These are phyloP conservation scores for Hermaeophaga mercurialis DNA, from an alignment of 2,888 invertebrate species.

Conservation along the genomic window DNA sequence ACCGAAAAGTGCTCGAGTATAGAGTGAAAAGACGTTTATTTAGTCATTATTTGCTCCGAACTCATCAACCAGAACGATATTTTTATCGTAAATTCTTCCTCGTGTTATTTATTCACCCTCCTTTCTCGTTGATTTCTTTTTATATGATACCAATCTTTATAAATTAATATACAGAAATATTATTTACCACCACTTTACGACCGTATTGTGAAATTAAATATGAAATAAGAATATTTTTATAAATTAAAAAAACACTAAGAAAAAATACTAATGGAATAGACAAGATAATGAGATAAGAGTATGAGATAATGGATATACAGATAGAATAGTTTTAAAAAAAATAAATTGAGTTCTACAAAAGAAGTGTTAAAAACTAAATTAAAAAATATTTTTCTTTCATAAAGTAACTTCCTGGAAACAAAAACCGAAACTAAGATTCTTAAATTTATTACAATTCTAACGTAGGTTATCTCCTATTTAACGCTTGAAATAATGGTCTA, in stretches of 20 bases:
- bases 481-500: conserved; percentile 5
- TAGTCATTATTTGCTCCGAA: conserved; percentile 54
- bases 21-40: conserved; percentile 42
- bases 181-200: conserved; percentile 21
- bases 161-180: conserved; percentile 26
- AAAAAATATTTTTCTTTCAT: too few species aligned
- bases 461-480: too few species aligned
- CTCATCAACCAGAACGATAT: conserved; percentile 53
- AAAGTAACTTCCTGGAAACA: too few species aligned
- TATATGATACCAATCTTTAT: conserved; percentile 25
- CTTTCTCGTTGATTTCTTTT: conserved; percentile 23
- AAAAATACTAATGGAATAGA: too few species aligned
- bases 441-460: too few species aligned
- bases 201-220: not conserved
- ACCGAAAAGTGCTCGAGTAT: not conserved
- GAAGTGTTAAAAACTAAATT: too few species aligned
- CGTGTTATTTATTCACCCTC: conserved; percentile 34
- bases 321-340: too few species aligned
- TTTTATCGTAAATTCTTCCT: conserved; percentile 37
- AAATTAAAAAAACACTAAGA: too few species aligned
- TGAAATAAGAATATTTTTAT: too few species aligned
- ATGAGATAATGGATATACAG: too few species aligned
- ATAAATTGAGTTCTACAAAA: too few species aligned
- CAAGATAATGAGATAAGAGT: not conserved
- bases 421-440: too few species aligned